These are phyloP conservation scores for Cottoperca gobio DNA, from an alignment of 2,797 vertebrate genomes.

Conservation along the genomic window DNA sequence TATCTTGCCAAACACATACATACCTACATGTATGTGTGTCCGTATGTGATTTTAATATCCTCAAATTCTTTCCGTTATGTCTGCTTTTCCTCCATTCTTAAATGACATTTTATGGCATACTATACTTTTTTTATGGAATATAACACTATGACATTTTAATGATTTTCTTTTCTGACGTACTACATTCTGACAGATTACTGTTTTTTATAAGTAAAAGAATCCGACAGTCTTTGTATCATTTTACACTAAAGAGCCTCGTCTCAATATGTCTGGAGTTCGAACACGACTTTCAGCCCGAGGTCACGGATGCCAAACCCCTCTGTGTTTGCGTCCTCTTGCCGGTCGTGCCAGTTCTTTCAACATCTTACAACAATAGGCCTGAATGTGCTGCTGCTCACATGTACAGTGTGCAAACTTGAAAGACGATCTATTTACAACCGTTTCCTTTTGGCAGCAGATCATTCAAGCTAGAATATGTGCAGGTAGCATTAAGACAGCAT, in stretches of 20 bases:
- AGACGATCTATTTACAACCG: constrained; percentile 13
- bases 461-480: constrained; percentile 18
- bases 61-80: too few relatives aligned
- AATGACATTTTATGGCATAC: too few relatives aligned
- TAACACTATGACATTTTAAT: too few relatives aligned
- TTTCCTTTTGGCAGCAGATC: constrained; percentile 58
- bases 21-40: too few relatives aligned
- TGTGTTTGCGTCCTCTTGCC: background rate
- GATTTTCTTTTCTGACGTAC: too few relatives aligned
- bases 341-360: background rate
- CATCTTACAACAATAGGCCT: constrained; percentile 8
- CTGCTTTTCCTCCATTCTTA: too few relatives aligned
- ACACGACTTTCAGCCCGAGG: background rate
- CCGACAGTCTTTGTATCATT: background rate
- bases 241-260: background rate
- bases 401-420: background rate
- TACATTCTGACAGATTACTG: too few relatives aligned
- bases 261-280: background rate
- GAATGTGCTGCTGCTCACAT: background rate
- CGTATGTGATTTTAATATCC: too few relatives aligned
- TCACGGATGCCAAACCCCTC: background rate
- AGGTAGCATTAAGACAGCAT: constrained; percentile 58
- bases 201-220: too few relatives aligned
- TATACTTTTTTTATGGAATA: too few relatives aligned
- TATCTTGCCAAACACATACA: too few relatives aligned